These are phyloP conservation scores for Platycnemis pennipes DNA, from an alignment of 2,888 invertebrate genomes.

Conservation along the genomic window DNA sequence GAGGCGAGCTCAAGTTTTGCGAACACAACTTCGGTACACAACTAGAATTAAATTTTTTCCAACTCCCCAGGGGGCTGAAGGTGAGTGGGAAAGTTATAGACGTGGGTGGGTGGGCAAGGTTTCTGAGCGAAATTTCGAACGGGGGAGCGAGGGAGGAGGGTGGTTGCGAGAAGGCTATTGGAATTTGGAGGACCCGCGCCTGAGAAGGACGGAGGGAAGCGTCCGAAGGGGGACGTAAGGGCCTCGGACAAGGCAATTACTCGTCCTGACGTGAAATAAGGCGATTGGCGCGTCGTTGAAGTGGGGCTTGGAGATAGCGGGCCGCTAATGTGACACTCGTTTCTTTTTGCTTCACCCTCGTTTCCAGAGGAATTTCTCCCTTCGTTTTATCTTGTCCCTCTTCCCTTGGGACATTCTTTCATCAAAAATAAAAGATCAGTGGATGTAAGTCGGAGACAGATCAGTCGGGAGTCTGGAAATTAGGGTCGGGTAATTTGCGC, in stretches of 20 bases:
- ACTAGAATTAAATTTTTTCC: too few species aligned
- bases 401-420: background rate
- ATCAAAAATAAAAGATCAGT: background rate
- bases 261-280: slow-evolving; percentile 4
- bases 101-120: background rate
- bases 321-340: background rate
- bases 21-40: too few species aligned
- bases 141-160: background rate
- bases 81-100: background rate
- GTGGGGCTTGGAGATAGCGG: background rate
- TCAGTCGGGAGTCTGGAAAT: background rate
- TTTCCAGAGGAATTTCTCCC: background rate
- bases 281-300: slow-evolving; percentile 26
- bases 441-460: background rate
- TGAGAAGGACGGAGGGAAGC: background rate
- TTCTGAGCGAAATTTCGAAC: background rate
- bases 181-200: background rate
- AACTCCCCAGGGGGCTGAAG: too few species aligned
- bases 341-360: background rate
- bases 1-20: too few species aligned
- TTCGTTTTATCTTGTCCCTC: background rate
- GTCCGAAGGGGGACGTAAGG: background rate
- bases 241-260: slow-evolving; percentile 44
- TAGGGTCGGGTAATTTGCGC: background rate
- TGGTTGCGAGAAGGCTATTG: too few species aligned